Evolutionary conservation across 2,113 vertebrate species (phyloP), one percentile per base, ranked within the genome.

Genomic region (Aegithalos caudatus): DNA sequence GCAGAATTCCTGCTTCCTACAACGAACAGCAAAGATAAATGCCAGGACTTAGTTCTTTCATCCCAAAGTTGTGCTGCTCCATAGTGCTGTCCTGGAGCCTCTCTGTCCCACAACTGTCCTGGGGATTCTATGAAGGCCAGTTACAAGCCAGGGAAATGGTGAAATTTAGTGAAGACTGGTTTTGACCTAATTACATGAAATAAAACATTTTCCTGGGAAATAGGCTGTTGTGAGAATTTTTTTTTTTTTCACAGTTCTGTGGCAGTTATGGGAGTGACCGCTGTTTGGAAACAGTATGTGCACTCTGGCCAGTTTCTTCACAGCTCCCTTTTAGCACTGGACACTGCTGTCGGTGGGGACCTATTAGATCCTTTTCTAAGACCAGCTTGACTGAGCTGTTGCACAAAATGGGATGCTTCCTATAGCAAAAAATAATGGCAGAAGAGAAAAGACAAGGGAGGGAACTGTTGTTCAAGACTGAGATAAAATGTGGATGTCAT

Each of bases 301-400:
- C 20, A 62, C 11, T 13, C 35, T 50, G 70, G 19, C 9, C 18
- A 9, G 3, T 13, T 61, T 74, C 17, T 45, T 22, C 62, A 33
- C 35, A 11, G 27, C 31, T 69, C 35, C 22, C 48, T 42, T 69
- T 40, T 35, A 4, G 22, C 9, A 18, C 37, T 0, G 0, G 47
- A 21, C 20, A 7, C 22, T 14, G 33, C 7, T 0, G 0, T 12
- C 1, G 0, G 11, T 11, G 45, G 29, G 27, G 17, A 66, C 9
- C 35, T 31, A 18, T 25, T 21, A 27, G 60, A 33, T 31, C 40
- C n/a, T 35, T 17, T 19, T n/a, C 31, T 15, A 16, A 58, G 21
- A 28, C 6, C 58, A 72, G 31, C 45, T 37, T 50, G 33, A 7
- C 65, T 9, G 19, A 71, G 37, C 42, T 76, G 23, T 20, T 62